Conservation (phyloP, 2,113 vertebrate genomes). For the Boleophthalmus pectinirostris region DNA sequence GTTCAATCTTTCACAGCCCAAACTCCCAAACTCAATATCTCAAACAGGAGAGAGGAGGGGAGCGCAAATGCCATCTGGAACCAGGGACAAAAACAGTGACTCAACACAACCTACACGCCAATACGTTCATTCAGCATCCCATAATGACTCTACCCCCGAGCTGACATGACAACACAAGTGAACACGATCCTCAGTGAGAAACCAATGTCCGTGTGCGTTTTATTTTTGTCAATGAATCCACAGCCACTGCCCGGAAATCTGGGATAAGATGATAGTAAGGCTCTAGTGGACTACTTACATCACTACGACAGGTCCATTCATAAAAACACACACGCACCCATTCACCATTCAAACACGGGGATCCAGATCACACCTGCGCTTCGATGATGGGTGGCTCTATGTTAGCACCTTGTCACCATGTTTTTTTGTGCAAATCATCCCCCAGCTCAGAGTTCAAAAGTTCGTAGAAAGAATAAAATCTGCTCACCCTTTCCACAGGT, state of each 20-base stretch:
- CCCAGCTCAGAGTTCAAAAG: constrained; percentile 78
- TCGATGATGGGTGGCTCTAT: constrained; percentile 79
- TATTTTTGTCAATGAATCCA: constrained; percentile 34
- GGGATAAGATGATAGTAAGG: constrained; percentile 68
- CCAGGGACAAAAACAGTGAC: constrained; percentile 49
- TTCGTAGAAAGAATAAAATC: constrained; percentile 85
- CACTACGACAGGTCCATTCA: constrained; percentile 27
- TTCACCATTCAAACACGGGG: constrained; percentile 14
- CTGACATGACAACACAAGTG: constrained; percentile 21
- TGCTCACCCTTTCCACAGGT: constrained; percentile 80
- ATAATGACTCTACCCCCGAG: no score
- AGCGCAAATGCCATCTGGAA: constrained; percentile 56
- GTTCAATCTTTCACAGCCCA: constrained; percentile 49
- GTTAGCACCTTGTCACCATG: constrained; percentile 85
- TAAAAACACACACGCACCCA: constrained; percentile 24
- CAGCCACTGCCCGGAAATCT: constrained; percentile 63
- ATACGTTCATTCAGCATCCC: no score
- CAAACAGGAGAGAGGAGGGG: constrained; percentile 69
- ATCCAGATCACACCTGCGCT: constrained; percentile 68
- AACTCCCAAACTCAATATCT: constrained; percentile 72
- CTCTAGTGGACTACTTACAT: constrained; percentile 61
- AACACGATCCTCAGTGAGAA: constrained; percentile 24
- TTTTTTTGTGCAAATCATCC: constrained; percentile 83
- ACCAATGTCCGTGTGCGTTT: constrained; percentile 38
- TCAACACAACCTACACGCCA: constrained; percentile 24